Evolutionary conservation across 2,113 vertebrate species (phyloP), one percentile per base, ranked within the genome.

Genomic region (Hippocampus barbouri): DNA sequence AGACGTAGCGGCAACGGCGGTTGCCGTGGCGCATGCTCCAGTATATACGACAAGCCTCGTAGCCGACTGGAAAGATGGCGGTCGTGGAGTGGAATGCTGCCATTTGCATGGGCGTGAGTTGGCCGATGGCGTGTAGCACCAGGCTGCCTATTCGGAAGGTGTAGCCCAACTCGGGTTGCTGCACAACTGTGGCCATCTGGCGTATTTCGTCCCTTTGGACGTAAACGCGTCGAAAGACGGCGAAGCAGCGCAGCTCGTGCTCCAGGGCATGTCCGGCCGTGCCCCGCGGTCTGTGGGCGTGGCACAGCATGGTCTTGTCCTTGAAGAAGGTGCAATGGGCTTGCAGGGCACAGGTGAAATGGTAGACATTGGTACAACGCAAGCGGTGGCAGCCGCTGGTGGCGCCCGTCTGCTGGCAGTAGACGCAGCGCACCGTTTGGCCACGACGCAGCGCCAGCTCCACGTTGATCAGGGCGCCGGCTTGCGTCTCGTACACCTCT

Each of bases 271-370:
- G 83, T 15, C 90, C 88, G 0, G 85, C 77, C 16, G 85, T 79
- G 47, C 95, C 95, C 79, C 95, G 93, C 59, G 97, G 97, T 86
- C 95, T 94, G 91, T 99, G 97, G 90, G 95, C 91, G 76, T 97
- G 96, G 83, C 97, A 99, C 61, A 99, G 94, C 97, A 98, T 97
- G 56, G 97, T 99, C 89, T 99, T 99, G 87, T 99, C 97, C 87
- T 98, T 98, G 80, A 98, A 99, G 90, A 99, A 99, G 88, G 96
- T 98, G 92, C 97, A 99, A 79, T 97, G 97, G 83, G 96, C 96
- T 91, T 95, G 95, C 85, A 96, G 93, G 77, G 97, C 97, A 76
- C 97, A 99, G 76, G 96, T 96, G 87, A 99, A 99, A 88, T 99
- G 97, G 84, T 99, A 98, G 83, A 96, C 91, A n/a, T 98, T 99